Percentiles rank a stretch among this genome's conserved stretches.
Evolutionary conservation across 2,113 vertebrate species (phyloP).

Genomic region (Ciconia maguari): DNA sequence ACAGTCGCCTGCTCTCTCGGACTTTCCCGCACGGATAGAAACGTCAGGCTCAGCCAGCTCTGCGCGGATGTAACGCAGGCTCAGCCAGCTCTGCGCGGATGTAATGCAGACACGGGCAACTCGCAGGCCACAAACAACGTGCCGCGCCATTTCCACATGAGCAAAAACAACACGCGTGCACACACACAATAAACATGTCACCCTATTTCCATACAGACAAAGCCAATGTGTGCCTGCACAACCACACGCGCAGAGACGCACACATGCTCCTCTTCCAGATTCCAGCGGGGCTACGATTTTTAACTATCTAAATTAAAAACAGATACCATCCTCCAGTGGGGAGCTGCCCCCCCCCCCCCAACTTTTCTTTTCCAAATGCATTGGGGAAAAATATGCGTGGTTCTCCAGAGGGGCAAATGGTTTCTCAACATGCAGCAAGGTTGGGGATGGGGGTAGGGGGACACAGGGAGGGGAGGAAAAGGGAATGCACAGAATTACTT

Average conservation of each 20-base stretch:
- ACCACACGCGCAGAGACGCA: background rate
- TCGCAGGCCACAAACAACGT: background rate
- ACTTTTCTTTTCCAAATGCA: background rate
- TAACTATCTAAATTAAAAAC: constrained; percentile 67
- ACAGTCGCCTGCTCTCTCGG: background rate
- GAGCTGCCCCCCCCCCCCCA: background rate
- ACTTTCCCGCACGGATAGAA: background rate
- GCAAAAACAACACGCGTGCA: background rate
- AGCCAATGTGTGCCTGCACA: background rate
- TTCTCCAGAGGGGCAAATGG: constrained; percentile 7
- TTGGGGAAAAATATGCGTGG: background rate
- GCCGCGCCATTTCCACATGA: background rate
- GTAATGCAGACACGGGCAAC: background rate
- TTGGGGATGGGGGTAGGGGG: background rate
- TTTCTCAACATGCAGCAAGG: background rate
- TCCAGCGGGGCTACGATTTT: constrained; percentile 16
- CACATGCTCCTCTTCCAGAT: constrained; percentile 17
- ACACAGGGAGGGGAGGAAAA: background rate
- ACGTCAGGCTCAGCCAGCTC: background rate
- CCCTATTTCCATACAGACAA: constrained; percentile 1
- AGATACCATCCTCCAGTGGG: constrained; percentile 17
- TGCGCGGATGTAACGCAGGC: background rate
- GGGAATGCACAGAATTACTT: constrained; percentile 8
- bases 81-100: background rate
- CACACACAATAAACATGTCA: constrained; percentile 29